Percentiles rank a stretch among this genome's conserved stretches.
These are phyloP conservation scores for Egretta garzetta DNA, from an alignment of 2,113 vertebrate genomes.

Conservation along the genomic window DNA sequence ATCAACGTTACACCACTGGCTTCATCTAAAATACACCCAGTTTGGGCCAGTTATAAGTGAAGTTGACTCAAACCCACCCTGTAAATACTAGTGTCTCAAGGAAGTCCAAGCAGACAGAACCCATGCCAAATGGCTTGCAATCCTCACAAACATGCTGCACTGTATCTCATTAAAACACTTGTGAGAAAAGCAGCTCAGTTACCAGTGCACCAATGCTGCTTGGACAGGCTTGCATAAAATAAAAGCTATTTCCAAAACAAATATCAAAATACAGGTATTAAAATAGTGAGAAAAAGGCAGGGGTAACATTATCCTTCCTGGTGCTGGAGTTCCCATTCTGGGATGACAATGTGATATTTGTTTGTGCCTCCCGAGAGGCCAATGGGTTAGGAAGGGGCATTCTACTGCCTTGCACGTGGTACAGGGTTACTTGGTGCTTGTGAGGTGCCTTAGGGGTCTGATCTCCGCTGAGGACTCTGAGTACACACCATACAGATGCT, in stretches of 20 bases:
- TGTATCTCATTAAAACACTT: not conserved
- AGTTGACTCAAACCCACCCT: not conserved
- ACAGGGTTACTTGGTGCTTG: not conserved
- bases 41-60: not conserved
- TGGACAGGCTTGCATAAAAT: not conserved
- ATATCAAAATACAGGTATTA: not conserved
- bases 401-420: rapidly evolving
- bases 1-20: not conserved
- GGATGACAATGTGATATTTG: not conserved
- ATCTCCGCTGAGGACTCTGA: not conserved
- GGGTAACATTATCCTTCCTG: not conserved
- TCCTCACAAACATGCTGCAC: not conserved
- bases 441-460: not conserved
- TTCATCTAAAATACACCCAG: not conserved
- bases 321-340: not conserved
- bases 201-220: not conserved
- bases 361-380: not conserved
- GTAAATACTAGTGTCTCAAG: not conserved
- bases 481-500: not conserved
- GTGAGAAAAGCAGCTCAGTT: not conserved
- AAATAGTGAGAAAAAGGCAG: not conserved
- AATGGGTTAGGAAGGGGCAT: not conserved
- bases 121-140: not conserved
- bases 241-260: not conserved
- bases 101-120: not conserved